Base-by-base conservation (phyloP, 2,888 invertebrate genomes). In the Cynaeus angustus region DNA sequence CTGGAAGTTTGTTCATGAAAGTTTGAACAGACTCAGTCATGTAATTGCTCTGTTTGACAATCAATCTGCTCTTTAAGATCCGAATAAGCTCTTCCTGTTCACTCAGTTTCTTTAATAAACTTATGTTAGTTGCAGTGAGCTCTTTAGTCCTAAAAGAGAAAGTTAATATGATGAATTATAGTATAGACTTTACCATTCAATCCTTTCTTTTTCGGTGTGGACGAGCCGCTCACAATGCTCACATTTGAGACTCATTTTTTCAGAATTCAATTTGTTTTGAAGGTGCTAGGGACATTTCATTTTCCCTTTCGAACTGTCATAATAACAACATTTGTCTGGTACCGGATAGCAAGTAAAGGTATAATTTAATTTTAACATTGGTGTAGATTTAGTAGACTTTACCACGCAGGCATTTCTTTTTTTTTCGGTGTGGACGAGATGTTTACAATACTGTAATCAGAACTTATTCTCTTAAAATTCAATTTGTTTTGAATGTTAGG, bases 1-100 rank as follows among this genome's bases (percentile, higher is more conserved):
- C 21, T 9, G 4, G n/a, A 2, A 16, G 45, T n/a, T 16, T 8
- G 26, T 12, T 48, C n/a, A 26, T 16, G 0, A 61, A 46, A 8
- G 28, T 45, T 46, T 21, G 12, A 4, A 59, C 16, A 21, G 37
- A 62, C 9, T 62, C 52, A 0, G 62, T 37, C 13, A 62, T 8
- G 10, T 10, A 62, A 52, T 3, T 48, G n/a, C n/a, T 58, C 16
- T 41, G 45, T 58, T 66, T 58, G 21, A 48, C 56, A 9, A 50
- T 13, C 14, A 66, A 58, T 46, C 56, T 56, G 3, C 38, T 58
- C 16, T 50, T 56, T 10, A 66, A 28, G 8, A 66, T 12, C 0
- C 6, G 13, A 26, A 68, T 62, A 0, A 62, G 16, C 10, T 62
- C 68, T 16, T 68, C 43, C 21, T 68, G 68, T 38, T 68, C 37